phyloP scores from a whole-genome alignment of 2,888 invertebrate genomes.

The Dorcus hopei region DNA sequence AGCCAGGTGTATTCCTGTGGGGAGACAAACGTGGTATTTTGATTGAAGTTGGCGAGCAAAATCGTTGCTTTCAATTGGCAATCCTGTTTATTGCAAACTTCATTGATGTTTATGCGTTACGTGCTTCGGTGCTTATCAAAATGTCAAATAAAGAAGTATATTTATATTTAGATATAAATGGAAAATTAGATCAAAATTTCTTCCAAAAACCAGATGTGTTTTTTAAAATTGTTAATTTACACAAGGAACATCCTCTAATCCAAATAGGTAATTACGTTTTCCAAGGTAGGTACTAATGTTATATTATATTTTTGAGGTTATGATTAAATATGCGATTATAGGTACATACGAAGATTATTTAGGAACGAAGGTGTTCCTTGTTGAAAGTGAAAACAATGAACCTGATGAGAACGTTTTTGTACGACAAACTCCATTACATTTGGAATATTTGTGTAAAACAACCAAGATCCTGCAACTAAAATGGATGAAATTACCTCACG shows the following conservation, averaged over 20 bases:
- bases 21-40: no score
- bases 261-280: conserved; percentile 44
- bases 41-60: no score
- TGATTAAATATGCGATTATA: conserved; percentile 41
- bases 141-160: conserved; percentile 28
- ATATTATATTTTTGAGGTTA: background rate
- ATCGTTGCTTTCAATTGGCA: no score
- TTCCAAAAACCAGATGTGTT: conserved; percentile 37
- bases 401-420: conserved; percentile 28
- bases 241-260: conserved; percentile 37
- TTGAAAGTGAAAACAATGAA: conserved; percentile 55
- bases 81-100: no score
- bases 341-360: conserved; percentile 66
- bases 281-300: conserved; percentile 32
- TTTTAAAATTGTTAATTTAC: conserved; percentile 40
- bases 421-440: conserved; percentile 50
- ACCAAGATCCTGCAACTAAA: conserved; percentile 66
- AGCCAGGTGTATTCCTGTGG: no score
- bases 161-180: conserved; percentile 40
- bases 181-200: conserved; percentile 35
- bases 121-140: no score
- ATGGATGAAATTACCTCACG: conserved; percentile 60
- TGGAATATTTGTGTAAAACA: conserved; percentile 63
- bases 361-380: conserved; percentile 74
- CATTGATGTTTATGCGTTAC: no score